A percentile compares a stretch with the other conserved stretches of the same genome.
Conservation (phyloP, 1,140 invertebrate species). For the Cylas formicarius region DNA sequence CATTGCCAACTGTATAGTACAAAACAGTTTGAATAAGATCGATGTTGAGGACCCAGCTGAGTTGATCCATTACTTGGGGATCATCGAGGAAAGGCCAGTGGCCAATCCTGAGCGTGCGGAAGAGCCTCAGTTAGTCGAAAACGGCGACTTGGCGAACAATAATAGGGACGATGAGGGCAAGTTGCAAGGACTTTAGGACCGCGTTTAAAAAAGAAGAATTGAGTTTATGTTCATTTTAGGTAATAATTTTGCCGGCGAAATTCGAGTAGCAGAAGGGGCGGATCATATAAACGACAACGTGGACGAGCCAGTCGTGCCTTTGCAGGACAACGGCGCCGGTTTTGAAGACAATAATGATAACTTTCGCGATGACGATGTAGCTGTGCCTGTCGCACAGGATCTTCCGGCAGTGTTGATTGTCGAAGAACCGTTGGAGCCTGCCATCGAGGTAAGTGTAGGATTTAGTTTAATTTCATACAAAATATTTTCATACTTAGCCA, state of each 20-base stretch:
- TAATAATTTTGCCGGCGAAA: conserved; percentile 43
- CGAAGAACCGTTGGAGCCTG: conserved; percentile 8
- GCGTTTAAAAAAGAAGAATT: not conserved
- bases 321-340: conserved; percentile 27
- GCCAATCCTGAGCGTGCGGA: not conserved
- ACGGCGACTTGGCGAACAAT: conserved; percentile 51
- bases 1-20: conserved; percentile 29
- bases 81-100: conserved; percentile 3
- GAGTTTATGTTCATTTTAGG: conserved; percentile 9
- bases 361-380: conserved; percentile 1
- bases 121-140: conserved; percentile 40
- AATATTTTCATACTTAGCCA: not conserved
- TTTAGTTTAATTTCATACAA: too few relatives aligned
- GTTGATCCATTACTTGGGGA: not conserved
- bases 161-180: conserved; percentile 47
- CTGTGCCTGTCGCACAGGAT: not conserved
- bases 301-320: conserved; percentile 12
- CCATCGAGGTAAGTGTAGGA: not conserved
- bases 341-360: conserved; percentile 19
- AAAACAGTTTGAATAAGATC: conserved; percentile 32
- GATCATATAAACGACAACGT: conserved; percentile 23
- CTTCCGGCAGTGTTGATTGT: conserved; percentile 24
- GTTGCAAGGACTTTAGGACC: not conserved
- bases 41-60: conserved; percentile 14
- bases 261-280: conserved; percentile 24